phyloP scores from a whole-genome alignment of 1,140 invertebrate species.

The Temnothorax longispinosus region DNA sequence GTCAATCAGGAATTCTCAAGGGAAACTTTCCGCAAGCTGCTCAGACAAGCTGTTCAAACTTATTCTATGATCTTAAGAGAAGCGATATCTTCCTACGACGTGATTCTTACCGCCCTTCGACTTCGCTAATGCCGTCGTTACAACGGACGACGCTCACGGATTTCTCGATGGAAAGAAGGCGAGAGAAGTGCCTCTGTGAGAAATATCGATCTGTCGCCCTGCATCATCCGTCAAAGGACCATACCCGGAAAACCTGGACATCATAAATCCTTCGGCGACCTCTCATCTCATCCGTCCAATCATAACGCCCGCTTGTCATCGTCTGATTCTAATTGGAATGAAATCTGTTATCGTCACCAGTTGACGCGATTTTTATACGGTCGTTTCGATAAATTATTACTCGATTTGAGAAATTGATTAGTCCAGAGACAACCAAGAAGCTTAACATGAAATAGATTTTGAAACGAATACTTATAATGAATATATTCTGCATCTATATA shows the following conservation, averaged over 20 bases:
- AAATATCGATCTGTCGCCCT: slow-evolving; percentile 9
- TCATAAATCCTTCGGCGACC: slow-evolving; percentile 49
- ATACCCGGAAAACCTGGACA: slow-evolving; percentile 11
- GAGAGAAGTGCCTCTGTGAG: not conserved
- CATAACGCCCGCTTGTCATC: slow-evolving; percentile 47
- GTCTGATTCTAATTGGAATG: slow-evolving; percentile 50
- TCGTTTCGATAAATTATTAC: not conserved
- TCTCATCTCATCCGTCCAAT: slow-evolving; percentile 38
- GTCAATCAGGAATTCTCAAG: slow-evolving; percentile 27
- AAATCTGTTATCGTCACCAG: slow-evolving; percentile 19
- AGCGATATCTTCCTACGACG: slow-evolving; percentile 34
- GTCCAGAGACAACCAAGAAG: not conserved
- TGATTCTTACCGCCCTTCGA: slow-evolving; percentile 2
- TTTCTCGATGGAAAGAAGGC: not conserved
- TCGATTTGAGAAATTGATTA: not conserved
- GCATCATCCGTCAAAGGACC: slow-evolving; percentile 36
- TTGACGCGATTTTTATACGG: not conserved
- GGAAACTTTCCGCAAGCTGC: slow-evolving; percentile 13
- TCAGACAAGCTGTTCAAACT: slow-evolving; percentile 40
- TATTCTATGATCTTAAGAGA: slow-evolving; percentile 22
- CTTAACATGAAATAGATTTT: not conserved
- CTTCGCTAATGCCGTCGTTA: slow-evolving; percentile 42
- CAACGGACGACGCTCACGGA: not conserved
- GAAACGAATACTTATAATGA: not conserved
- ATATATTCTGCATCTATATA: not conserved